phyloP scores from a whole-genome alignment of 2,888 invertebrate species.

The Pseudoips prasinana region DNA sequence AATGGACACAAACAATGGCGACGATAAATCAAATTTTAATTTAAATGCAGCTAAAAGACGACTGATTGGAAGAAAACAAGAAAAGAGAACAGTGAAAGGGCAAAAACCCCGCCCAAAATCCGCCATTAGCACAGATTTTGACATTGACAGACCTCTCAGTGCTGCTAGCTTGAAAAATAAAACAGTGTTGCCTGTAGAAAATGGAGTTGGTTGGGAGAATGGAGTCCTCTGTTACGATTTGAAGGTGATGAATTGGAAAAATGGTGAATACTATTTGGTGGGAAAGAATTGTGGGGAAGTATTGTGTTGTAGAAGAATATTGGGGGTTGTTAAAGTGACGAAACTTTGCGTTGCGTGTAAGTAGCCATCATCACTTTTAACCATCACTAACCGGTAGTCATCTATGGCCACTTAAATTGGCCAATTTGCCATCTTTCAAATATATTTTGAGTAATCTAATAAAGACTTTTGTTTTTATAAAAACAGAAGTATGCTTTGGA shows the following conservation, averaged over 20 bases:
- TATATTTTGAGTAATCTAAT: too few species aligned
- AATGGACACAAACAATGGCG: conserved; percentile 16
- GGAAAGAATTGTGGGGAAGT: conserved; percentile 68
- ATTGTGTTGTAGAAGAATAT: conserved; percentile 49
- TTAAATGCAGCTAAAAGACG: conserved; percentile 63
- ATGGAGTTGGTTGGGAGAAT: conserved; percentile 49
- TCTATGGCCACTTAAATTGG: too few species aligned
- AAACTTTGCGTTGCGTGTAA: conserved; percentile 57
- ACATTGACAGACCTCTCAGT: conserved; percentile 53
- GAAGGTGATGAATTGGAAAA: conserved; percentile 51
- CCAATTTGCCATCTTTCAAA: too few species aligned
- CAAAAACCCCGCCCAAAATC: conserved; percentile 50
- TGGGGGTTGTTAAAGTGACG: conserved; percentile 50
- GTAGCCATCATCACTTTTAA: conserved; percentile 41
- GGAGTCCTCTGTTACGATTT: conserved; percentile 59
- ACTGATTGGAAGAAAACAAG: conserved; percentile 45
- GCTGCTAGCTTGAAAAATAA: conserved; percentile 47
- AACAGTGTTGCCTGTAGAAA: conserved; percentile 42
- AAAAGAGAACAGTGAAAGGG: conserved; percentile 37
- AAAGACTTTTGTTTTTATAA: too few species aligned
- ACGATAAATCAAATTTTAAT: conserved; percentile 42
- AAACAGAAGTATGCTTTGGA: too few species aligned
- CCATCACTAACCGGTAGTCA: too few species aligned
- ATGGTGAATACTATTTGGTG: conserved; percentile 54
- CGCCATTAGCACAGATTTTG: conserved; percentile 37